These are phyloP conservation scores for Lamellibrachia columna DNA, from an alignment of 2,888 invertebrate genomes.

Conservation along the genomic window DNA sequence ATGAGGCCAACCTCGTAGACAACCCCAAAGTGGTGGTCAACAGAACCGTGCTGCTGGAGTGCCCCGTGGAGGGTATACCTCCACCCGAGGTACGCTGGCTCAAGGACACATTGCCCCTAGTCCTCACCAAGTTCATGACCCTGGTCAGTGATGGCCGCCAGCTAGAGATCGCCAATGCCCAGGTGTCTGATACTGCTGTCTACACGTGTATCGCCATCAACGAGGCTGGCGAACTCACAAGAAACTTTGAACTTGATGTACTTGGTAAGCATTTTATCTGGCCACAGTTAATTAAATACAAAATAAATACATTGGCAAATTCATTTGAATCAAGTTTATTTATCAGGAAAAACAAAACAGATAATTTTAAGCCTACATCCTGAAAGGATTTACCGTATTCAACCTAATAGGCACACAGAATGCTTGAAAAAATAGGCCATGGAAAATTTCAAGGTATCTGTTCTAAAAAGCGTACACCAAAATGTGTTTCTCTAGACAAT, in stretches of 20 bases:
- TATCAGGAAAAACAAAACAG: no score
- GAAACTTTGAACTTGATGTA: conserved; percentile 61
- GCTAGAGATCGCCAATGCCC: conserved; percentile 52
- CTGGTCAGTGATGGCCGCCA: conserved; percentile 45
- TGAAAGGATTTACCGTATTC: no score
- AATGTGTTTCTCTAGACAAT: no score
- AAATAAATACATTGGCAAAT: no score
- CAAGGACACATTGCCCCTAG: conserved; percentile 36
- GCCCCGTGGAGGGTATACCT: conserved; percentile 66
- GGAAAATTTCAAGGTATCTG: no score
- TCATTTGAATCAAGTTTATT: no score
- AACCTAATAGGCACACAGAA: no score
- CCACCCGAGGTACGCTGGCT: conserved; percentile 58
- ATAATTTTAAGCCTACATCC: no score
- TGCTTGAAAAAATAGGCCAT: no score
- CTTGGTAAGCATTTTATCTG: conserved; percentile 46
- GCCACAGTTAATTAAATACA: no score
- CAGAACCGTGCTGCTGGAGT: conserved; percentile 63
- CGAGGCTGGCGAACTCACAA: conserved; percentile 66
- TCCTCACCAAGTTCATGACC: conserved; percentile 22
- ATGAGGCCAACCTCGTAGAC: conserved; percentile 55
- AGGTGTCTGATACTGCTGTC: conserved; percentile 61
- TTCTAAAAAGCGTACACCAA: no score
- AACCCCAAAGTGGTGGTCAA: conserved; percentile 58
- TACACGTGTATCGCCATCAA: conserved; percentile 68